Evolutionary conservation across 2,888 invertebrate species (phyloP).

Genomic region (Latrodectus hesperus): DNA sequence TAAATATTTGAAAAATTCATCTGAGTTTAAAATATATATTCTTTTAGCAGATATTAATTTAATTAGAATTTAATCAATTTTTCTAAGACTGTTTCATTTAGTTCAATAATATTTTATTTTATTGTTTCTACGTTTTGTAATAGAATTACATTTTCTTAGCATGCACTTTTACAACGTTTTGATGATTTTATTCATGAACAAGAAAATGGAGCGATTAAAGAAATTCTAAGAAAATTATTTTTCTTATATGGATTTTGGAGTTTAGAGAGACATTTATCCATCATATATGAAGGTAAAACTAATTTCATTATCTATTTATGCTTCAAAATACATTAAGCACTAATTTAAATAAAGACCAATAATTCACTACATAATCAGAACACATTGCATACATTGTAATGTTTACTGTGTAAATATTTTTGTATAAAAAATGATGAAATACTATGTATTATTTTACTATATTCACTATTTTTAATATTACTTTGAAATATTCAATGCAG

Average conservation of each 20-base stretch:
- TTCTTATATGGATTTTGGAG: constrained; percentile 75
- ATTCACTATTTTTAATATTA: background rate
- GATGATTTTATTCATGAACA: constrained; percentile 72
- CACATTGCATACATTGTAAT: background rate
- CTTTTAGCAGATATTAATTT: too few relatives aligned
- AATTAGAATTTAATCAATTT: too few relatives aligned
- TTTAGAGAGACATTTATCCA: constrained; percentile 82
- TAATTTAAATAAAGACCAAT: background rate
- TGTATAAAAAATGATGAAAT: background rate
- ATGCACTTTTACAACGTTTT: constrained; percentile 74
- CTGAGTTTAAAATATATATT: too few relatives aligned
- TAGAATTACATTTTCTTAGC: constrained; percentile 71
- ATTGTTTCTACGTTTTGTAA: too few relatives aligned
- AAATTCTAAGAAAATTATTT: constrained; percentile 74
- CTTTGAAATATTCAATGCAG: background rate
- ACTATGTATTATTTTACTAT: background rate
- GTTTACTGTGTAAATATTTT: background rate
- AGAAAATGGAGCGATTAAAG: constrained; percentile 72
- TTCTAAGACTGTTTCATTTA: too few relatives aligned
- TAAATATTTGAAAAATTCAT: too few relatives aligned
- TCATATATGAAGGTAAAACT: constrained; percentile 79
- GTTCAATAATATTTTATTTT: too few relatives aligned
- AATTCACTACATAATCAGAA: background rate
- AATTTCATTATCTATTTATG: background rate
- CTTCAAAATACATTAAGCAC: too few relatives aligned